These are phyloP conservation scores for Lagopus leucura DNA, from an alignment of 2,113 vertebrate species.

Conservation along the genomic window DNA sequence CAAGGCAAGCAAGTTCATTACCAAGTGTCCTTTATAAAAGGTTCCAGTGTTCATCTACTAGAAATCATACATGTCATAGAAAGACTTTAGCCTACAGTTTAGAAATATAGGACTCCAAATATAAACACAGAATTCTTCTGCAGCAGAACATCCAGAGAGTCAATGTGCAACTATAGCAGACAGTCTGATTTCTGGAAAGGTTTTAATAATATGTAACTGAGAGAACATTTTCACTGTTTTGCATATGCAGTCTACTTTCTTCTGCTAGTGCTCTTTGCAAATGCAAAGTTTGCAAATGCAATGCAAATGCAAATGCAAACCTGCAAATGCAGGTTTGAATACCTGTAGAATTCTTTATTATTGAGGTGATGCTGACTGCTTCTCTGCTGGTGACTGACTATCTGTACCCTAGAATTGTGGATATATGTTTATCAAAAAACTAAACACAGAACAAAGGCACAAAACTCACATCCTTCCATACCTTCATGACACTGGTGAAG, in stretches of 20 bases:
- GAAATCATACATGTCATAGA: neutral
- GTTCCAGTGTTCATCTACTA: neutral
- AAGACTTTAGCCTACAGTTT: neutral
- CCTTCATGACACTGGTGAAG: neutral
- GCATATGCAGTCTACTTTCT: neutral
- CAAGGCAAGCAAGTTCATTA: neutral
- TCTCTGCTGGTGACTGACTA: too few species aligned
- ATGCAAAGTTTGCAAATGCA: too few species aligned
- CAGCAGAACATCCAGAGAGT: neutral
- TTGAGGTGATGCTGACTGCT: neutral
- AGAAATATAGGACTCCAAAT: neutral
- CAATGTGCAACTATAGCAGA: neutral
- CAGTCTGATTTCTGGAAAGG: neutral
- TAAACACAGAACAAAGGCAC: neutral
- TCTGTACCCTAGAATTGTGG: neutral
- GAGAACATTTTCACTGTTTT: neutral
- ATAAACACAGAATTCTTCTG: neutral
- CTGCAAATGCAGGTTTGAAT: neutral
- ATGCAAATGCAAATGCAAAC: too few species aligned
- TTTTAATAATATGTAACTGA: neutral
- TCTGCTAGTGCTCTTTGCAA: neutral
- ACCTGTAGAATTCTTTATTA: neutral
- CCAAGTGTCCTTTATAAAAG: neutral
- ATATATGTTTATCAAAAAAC: neutral
- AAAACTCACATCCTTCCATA: neutral